Evolutionary conservation across 2,113 vertebrate genomes (phyloP).

Genomic region (Neolamprologus brichardi): DNA sequence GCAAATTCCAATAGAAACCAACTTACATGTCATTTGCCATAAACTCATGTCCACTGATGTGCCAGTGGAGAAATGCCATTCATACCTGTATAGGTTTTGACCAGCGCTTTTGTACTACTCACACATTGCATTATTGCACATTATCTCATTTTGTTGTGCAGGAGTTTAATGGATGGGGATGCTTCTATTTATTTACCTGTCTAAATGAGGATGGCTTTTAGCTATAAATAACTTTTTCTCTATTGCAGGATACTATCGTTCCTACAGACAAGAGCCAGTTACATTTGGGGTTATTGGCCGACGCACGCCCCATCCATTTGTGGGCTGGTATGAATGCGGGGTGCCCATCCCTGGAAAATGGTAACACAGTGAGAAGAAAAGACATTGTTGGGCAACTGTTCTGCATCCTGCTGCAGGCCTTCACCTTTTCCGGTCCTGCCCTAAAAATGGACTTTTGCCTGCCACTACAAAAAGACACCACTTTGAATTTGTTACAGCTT

Average conservation of each 20-base stretch:
- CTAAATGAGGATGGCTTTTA: neutral
- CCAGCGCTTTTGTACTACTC: neutral
- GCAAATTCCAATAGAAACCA: neutral
- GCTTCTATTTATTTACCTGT: neutral
- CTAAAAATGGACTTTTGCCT: conserved; percentile 58
- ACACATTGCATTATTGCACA: neutral
- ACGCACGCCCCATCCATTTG: conserved; percentile 84
- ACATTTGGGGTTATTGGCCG: conserved; percentile 86
- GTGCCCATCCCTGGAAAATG: conserved; percentile 96
- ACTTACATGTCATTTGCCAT: neutral
- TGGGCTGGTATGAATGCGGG: conserved; percentile 98
- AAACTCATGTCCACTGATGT: neutral
- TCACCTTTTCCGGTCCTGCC: conserved; percentile 7
- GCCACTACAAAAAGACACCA: conserved; percentile 50
- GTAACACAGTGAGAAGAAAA: conserved; percentile 66
- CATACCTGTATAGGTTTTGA: neutral
- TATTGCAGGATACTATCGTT: conserved; percentile 84
- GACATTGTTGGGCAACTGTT: conserved; percentile 20
- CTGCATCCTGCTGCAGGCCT: conserved; percentile 42
- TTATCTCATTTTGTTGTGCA: neutral
- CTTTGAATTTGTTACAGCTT: conserved; percentile 54
- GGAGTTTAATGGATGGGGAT: neutral
- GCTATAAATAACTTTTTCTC: neutral
- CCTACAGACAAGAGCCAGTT: conserved; percentile 92
- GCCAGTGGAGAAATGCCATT: neutral